Percentiles rank a stretch among this genome's conserved stretches.
Evolutionary conservation across 1,140 invertebrate species (phyloP).

Genomic region (Aethina tumida): DNA sequence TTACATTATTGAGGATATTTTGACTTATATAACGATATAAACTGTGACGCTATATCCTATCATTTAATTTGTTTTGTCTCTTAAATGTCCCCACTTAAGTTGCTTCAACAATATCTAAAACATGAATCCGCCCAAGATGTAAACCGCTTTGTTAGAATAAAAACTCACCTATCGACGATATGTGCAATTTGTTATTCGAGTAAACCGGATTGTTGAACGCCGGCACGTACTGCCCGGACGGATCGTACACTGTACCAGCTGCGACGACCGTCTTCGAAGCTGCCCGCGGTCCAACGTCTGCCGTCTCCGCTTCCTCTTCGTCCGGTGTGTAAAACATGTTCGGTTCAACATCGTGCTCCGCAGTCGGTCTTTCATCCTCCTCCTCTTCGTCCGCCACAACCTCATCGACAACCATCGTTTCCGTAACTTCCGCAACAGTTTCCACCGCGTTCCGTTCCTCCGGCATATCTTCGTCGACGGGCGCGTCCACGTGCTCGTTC

Average conservation of each 20-base stretch:
- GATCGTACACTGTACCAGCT: constrained; percentile 12
- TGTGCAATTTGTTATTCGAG: constrained; percentile 33
- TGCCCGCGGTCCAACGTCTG: constrained; percentile 7
- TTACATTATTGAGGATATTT: too few relatives aligned
- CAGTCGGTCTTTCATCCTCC: background rate
- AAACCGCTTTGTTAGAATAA: too few relatives aligned
- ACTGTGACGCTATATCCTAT: too few relatives aligned
- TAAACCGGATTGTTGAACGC: constrained; percentile 37
- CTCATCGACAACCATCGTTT: background rate
- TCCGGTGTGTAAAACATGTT: constrained; percentile 33
- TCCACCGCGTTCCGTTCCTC: constrained; percentile 8
- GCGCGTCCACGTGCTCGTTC: background rate
- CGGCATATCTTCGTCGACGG: constrained; percentile 1
- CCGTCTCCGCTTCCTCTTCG: constrained; percentile 23
- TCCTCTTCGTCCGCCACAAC: constrained; percentile 3
- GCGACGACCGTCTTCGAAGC: background rate
- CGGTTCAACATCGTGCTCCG: constrained; percentile 10
- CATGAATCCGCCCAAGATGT: too few relatives aligned
- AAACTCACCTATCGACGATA: constrained; percentile 33
- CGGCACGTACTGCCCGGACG: constrained; percentile 29
- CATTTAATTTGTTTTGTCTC: background rate
- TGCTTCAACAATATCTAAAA: too few relatives aligned
- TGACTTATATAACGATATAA: too few relatives aligned
- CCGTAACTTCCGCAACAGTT: background rate
- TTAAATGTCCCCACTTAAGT: background rate